These are phyloP conservation scores for Austrofundulus limnaeus DNA, from an alignment of 2,113 vertebrate species.

Conservation along the genomic window DNA sequence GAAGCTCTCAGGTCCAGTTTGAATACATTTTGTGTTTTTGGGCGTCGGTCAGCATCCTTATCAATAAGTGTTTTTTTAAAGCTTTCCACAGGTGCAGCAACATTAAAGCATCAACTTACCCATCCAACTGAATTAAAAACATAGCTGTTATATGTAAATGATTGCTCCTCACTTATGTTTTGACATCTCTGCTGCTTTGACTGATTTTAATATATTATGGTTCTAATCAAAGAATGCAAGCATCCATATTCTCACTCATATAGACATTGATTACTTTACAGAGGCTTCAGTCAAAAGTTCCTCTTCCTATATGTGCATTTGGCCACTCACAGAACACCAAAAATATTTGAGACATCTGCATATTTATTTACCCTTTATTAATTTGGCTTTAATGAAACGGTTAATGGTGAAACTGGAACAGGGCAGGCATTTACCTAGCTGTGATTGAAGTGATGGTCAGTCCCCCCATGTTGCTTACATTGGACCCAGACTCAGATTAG, in stretches of 20 bases:
- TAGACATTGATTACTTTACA: constrained; percentile 27
- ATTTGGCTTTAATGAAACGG: constrained; percentile 73
- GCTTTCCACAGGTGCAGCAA: neutral
- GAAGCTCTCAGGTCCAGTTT: constrained; percentile 14
- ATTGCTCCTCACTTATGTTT: neutral
- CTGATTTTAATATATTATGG: constrained; percentile 9
- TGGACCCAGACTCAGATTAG: constrained; percentile 75
- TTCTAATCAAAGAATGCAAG: neutral
- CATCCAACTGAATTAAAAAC: neutral
- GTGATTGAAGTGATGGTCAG: constrained; percentile 80
- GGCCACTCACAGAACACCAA: constrained; percentile 40
- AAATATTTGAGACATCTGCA: constrained; percentile 51
- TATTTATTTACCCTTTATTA: constrained; percentile 70
- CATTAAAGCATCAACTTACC: neutral
- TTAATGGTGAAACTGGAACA: constrained; percentile 69
- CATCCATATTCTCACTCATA: constrained; percentile 2
- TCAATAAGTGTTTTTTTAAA: constrained; percentile 1
- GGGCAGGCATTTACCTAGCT: constrained; percentile 69
- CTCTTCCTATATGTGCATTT: constrained; percentile 32
- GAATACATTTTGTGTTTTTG: constrained; percentile 10
- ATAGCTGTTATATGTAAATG: neutral
- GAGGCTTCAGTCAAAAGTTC: constrained; percentile 16
- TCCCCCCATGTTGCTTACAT: constrained; percentile 76
- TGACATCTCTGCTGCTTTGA: neutral
- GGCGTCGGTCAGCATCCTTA: constrained; percentile 2